A percentile compares a stretch with the other conserved stretches of the same genome.
phyloP scores from a whole-genome alignment of 2,797 vertebrate genomes.

The Prionace glauca region DNA sequence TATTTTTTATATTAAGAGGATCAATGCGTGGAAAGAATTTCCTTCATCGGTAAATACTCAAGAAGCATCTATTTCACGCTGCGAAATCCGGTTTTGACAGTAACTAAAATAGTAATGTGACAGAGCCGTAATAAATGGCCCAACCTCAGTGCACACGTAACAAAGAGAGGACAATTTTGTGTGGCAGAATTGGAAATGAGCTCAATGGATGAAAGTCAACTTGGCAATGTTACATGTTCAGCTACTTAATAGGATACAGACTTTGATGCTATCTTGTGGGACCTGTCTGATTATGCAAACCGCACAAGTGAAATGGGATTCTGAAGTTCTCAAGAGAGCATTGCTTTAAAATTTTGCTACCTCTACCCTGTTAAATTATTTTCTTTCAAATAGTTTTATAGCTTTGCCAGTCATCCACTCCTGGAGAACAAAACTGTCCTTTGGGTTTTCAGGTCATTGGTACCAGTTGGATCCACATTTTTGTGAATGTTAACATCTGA shows the following conservation, averaged over 20 bases:
- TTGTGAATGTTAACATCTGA: background rate
- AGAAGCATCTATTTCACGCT: background rate
- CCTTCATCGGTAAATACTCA: background rate
- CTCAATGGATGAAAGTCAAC: background rate
- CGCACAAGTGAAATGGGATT: background rate
- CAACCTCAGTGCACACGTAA: background rate
- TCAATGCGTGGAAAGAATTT: background rate
- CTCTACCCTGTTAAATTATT: background rate
- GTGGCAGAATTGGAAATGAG: background rate
- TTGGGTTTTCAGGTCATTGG: background rate
- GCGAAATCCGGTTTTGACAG: background rate
- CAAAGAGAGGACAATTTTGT: background rate
- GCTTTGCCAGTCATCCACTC: background rate
- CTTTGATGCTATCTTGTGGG: background rate
- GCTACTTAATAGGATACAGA: background rate
- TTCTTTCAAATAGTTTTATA: background rate
- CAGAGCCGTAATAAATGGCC: background rate
- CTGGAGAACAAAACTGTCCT: background rate
- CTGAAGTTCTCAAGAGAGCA: background rate
- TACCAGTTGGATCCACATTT: background rate
- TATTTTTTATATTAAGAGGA: background rate
- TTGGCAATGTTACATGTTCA: background rate
- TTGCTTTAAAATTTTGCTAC: background rate
- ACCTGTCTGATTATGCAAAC: constrained; percentile 11
- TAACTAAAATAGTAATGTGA: background rate